These are phyloP conservation scores for Pocillopora grandis DNA, from an alignment of 92 coral and sea anemone species.

Conservation along the genomic window DNA sequence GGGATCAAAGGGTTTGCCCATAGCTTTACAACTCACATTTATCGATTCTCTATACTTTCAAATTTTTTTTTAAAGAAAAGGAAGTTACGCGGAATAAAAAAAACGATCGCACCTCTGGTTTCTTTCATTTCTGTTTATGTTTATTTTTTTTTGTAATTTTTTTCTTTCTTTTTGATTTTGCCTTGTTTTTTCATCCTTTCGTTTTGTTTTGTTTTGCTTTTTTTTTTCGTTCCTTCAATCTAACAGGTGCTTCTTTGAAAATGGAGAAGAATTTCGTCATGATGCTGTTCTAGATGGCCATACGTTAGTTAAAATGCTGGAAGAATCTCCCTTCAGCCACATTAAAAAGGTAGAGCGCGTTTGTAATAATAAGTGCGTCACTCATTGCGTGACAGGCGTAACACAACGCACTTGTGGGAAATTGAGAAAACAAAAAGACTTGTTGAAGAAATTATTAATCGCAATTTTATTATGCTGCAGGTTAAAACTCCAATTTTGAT, in stretches of 20 bases:
- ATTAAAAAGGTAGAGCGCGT: slow-evolving; percentile 57
- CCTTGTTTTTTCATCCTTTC: background rate
- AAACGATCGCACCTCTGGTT: background rate
- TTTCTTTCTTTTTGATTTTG: background rate
- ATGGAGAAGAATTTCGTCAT: slow-evolving; percentile 56
- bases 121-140: background rate
- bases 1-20: too few species aligned
- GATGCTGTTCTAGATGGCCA: slow-evolving; percentile 60
- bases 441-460: background rate
- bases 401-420: background rate
- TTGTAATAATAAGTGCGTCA: background rate
- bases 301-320: slow-evolving; percentile 47
- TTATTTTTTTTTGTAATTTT: background rate
- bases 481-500: slow-evolving; percentile 79
- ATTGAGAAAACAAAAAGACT: background rate
- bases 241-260: slow-evolving; percentile 71
- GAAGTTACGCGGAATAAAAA: too few species aligned
- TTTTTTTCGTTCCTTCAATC: background rate
- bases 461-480: slow-evolving; percentile 17
- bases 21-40: too few species aligned
- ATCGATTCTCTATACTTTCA: background rate
- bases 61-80: too few species aligned
- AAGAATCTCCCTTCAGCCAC: slow-evolving; percentile 70
- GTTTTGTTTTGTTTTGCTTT: background rate
- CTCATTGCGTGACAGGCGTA: background rate